Percentiles rank a stretch among this genome's conserved stretches.
phyloP scores from a whole-genome alignment of 2,113 vertebrate genomes.

The Galemys pyrenaicus region DNA sequence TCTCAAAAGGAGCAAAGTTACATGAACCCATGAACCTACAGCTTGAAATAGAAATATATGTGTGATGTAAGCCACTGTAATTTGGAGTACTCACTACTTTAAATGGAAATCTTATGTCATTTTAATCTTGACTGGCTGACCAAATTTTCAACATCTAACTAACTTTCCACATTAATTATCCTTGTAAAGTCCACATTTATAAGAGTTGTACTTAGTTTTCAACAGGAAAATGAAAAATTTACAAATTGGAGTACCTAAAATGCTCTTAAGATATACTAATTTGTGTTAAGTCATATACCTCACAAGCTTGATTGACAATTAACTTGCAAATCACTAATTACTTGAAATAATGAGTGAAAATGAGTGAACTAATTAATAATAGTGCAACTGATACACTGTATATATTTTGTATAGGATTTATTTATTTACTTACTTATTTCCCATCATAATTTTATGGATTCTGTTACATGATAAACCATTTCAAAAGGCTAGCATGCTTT shows the following conservation, averaged over 20 bases:
- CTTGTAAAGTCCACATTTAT: not conserved
- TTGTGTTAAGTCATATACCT: not conserved
- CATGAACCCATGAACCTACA: not conserved
- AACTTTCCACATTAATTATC: not conserved
- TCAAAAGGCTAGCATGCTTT: conserved; percentile 73
- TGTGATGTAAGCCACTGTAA: not conserved
- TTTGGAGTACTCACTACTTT: not conserved
- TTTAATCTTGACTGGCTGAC: not conserved
- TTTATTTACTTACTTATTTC: no score
- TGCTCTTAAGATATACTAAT: not conserved
- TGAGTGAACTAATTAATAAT: conserved; percentile 82
- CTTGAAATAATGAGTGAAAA: conserved; percentile 72
- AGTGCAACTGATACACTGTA: conserved; percentile 78
- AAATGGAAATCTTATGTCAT: not conserved
- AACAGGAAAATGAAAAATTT: conserved; percentile 4
- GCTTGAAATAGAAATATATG: not conserved
- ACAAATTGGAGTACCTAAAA: not conserved
- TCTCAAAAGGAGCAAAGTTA: not conserved
- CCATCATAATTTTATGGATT: conserved; percentile 69
- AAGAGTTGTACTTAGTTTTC: not conserved
- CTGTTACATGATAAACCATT: conserved; percentile 79
- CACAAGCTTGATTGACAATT: not conserved
- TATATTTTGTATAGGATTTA: conserved; percentile 82
- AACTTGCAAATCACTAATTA: conserved; percentile 69
- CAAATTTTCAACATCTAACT: not conserved